A percentile compares a stretch with the other conserved stretches of the same genome.
These are phyloP conservation scores for Acleris laterana DNA, from an alignment of 2,888 invertebrate species.

Conservation along the genomic window DNA sequence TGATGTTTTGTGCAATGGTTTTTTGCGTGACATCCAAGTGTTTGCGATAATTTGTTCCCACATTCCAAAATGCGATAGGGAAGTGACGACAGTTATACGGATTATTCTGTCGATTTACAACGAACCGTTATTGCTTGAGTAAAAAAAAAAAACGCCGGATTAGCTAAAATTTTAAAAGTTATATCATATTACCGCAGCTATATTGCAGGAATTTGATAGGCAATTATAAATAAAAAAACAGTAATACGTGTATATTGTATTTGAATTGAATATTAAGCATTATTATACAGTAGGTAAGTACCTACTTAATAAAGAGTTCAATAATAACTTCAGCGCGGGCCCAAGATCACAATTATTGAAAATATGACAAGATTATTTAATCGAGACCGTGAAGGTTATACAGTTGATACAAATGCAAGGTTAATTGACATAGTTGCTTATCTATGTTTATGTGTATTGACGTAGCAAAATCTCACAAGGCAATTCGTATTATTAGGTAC, in stretches of 20 bases:
- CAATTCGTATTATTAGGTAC: not conserved
- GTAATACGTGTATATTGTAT: not conserved
- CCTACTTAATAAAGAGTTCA: too few relatives aligned
- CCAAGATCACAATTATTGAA: constrained; percentile 16
- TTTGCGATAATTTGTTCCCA: constrained; percentile 85
- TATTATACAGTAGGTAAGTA: not conserved
- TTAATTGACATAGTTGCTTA: constrained; percentile 32
- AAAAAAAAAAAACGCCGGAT: constrained; percentile 53
- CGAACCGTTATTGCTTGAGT: constrained; percentile 56
- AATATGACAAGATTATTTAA: constrained; percentile 28
- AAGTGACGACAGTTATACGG: constrained; percentile 78
- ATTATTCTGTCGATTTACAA: constrained; percentile 61
- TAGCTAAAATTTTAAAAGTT: constrained; percentile 26
- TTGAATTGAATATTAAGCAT: not conserved
- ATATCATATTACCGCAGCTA: not conserved
- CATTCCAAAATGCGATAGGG: constrained; percentile 66
- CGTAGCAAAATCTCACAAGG: constrained; percentile 19
- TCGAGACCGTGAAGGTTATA: constrained; percentile 29
- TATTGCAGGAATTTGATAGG: not conserved
- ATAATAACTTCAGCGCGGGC: not conserved
- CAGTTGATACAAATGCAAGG: constrained; percentile 31
- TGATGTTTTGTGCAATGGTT: constrained; percentile 71
- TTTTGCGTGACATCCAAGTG: constrained; percentile 72
- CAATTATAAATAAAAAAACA: too few relatives aligned
- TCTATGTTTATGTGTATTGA: constrained; percentile 28